These are phyloP conservation scores for Ranitomeya imitator DNA, from an alignment of 2,113 vertebrate genomes.

Conservation along the genomic window DNA sequence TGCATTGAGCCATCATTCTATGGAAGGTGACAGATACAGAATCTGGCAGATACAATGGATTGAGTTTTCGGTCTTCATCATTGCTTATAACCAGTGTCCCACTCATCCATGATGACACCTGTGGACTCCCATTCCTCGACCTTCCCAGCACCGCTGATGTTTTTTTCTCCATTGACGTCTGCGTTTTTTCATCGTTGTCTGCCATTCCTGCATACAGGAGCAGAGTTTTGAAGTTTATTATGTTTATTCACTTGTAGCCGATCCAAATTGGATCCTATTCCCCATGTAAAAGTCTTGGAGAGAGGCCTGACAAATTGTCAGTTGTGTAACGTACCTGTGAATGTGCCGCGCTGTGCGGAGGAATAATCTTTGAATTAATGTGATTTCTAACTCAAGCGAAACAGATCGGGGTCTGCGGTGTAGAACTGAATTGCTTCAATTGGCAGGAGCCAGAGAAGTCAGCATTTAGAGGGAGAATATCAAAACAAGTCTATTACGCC, in stretches of 20 bases:
- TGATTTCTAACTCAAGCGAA: conserved; percentile 65
- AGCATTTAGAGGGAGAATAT: conserved; percentile 63
- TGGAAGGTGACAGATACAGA: background rate
- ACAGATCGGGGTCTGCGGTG: conserved; percentile 61
- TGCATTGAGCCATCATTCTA: background rate
- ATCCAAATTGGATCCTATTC: conserved; percentile 68
- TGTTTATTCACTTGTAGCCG: conserved; percentile 62
- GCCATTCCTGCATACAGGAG: conserved; percentile 63
- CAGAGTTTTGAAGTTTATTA: conserved; percentile 61
- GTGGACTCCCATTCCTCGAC: background rate
- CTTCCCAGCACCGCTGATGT: background rate
- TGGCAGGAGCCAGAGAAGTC: conserved; percentile 62
- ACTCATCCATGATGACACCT: background rate
- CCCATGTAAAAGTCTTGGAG: conserved; percentile 63
- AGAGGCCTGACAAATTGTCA: conserved; percentile 66
- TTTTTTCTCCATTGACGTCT: background rate
- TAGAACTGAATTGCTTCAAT: conserved; percentile 66
- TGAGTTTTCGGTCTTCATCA: background rate
- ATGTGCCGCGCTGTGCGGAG: conserved; percentile 66
- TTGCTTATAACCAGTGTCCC: background rate
- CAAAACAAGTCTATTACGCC: conserved; percentile 61
- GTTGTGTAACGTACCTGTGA: conserved; percentile 65
- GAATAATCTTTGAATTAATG: conserved; percentile 69
- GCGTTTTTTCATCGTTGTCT: conserved; percentile 40
- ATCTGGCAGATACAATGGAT: background rate